Evolutionary conservation across 1,140 invertebrate species (phyloP), one percentile per base, ranked within the genome.

Genomic region (Harlomillsia oculata): DNA sequence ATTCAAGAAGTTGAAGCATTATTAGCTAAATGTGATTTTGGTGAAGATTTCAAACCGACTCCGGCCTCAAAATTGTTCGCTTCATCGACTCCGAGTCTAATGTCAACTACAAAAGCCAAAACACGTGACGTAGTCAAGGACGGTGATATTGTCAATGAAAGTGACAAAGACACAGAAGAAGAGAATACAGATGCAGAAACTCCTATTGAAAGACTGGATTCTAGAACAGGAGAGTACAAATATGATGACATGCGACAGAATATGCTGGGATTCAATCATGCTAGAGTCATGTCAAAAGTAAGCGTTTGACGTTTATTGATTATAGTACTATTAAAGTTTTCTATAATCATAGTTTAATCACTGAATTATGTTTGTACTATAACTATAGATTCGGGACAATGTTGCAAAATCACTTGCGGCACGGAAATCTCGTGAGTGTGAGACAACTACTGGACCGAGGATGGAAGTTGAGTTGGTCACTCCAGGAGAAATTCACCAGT

Each of bases 251-350:
- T 87, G 83, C 78, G 77, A 18, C 76, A 85, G 44, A 77, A 82
- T 72, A 77, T 85, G 14, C 76, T 84, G 40, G 83, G 82, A 44
- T 69, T 88, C 34, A 74, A 86, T 69, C 82, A 82, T 66, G 65
- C 66, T 1, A 67, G 70, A 44, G 82, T 87, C 18, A 79, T 84
- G 77, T 51, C 40, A 4, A 40, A 55, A 32, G 62, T 64, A 39
- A 39, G 28, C 36, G 4, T 14, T n/a, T n/a, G n/a, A n/a, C n/a
- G n/a, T n/a, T n/a, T n/a, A 45, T 45, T 40, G 32, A 39, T 52
- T 53, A 6, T 18, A 34, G 20, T 4, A 16, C 5, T 6, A 5
- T 39, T 39, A 39, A 39, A 6, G 5, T 39, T 39, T 5, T 39
- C 20, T 5, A 5, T 8, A 8, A 39, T n/a, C 32, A n/a, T n/a